Conservation (phyloP, 2,113 vertebrate genomes). For the Ochotona princeps region DNA sequence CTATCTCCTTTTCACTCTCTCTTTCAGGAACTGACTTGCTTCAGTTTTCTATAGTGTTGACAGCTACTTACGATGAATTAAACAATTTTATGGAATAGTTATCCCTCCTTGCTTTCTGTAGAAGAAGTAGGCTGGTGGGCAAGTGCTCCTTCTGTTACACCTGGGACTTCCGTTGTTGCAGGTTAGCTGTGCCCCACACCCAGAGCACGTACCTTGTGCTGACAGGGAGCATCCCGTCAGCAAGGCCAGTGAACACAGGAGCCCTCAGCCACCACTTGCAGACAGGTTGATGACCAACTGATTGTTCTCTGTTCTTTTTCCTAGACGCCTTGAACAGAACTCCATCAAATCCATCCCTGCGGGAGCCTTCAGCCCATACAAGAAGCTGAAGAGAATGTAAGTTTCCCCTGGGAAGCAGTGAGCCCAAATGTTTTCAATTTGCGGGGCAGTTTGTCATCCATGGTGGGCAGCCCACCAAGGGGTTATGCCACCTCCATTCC, state of each 20-base stretch:
- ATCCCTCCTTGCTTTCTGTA: background rate
- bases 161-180: background rate
- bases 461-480: background rate
- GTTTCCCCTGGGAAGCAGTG: conserved; percentile 72
- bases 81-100: too few relatives aligned
- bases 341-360: conserved; percentile 95
- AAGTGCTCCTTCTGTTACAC: background rate
- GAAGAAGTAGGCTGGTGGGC: background rate
- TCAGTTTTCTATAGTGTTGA: background rate
- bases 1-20: background rate
- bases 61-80: background rate
- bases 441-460: background rate
- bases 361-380: conserved; percentile 96
- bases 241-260: conserved; percentile 9
- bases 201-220: rapidly evolving
- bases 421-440: background rate
- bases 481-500: rapidly evolving
- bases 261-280: background rate
- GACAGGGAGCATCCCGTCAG: background rate
- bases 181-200: background rate
- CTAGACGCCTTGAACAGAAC: conserved; percentile 98
- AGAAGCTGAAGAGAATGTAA: conserved; percentile 99
- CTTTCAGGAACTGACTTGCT: background rate
- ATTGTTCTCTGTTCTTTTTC: conserved; percentile 75
- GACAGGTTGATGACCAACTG: background rate